Base-by-base conservation (phyloP, 53 echinoderm and acorn worm species). In the Patiria pectinifera region DNA sequence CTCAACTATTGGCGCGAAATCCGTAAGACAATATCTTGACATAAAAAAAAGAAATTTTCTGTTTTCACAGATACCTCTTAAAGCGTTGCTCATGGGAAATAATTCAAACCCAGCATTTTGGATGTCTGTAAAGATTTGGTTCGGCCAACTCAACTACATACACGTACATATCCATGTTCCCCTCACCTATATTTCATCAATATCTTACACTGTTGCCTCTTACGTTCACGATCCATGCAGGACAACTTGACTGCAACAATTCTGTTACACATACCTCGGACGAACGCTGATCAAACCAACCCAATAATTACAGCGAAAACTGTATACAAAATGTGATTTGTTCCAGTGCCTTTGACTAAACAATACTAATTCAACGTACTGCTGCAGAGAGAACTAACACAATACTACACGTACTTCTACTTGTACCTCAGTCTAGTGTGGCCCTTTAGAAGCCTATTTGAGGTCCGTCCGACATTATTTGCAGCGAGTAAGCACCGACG, bases 401-500 rank as follows among this genome's bases (percentile, higher is more conserved):
- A 66, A 13, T 16, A 66, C 15, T 66, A 74, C 74, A 74, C 23
- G 69, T n/a, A 74, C 60, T 60, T 4, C 70, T 70, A 70, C 22
- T 24, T 10, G 22, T 71, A n/a, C 72, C 70, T 53, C 49, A 11
- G 12, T 23, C 8, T 24, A 16, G 26, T 66, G 4, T 15, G 23
- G 71, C 22, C 4, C 7, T 18, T 86, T 74, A 86, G 53, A 89
- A 76, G 7, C 89, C 89, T 11, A 89, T 79, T 47, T 79, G 89
- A 89, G 89, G 80, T 66, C 89, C 89, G 66, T 89, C 89, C 1
- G 89, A 89, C 24, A 22, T 89, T 80, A 89, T 89, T 69, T 95
- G 97, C 76, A 95, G 91, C 25, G 95, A 94, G 88, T 97, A 97
- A 76, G 97, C 97, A 93, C 94, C 93, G 12, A 97, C 97, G 21